Conservation (phyloP, 2,888 invertebrate genomes). For the Ctenicera cuprea region DNA sequence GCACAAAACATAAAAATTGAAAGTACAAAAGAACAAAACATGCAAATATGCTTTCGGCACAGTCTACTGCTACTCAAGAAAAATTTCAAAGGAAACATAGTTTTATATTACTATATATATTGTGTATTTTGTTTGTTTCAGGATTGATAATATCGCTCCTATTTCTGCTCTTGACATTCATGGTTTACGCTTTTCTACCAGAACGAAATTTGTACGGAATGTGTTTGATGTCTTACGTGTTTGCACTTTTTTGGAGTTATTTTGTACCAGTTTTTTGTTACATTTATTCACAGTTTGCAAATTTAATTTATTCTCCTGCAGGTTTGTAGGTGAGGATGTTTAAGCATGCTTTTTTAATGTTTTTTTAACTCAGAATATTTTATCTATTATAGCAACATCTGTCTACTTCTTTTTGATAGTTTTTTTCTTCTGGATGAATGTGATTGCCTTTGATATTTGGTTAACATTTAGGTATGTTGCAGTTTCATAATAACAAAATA, state of each 20-base stretch:
- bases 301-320: not conserved
- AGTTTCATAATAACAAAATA: too few relatives aligned
- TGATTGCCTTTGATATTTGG: conserved; percentile 1
- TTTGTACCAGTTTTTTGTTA: conserved; percentile 71
- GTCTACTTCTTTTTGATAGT: not conserved
- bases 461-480: conserved; percentile 58
- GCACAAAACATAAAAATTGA: too few relatives aligned
- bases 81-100: too few relatives aligned
- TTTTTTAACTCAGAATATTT: too few relatives aligned
- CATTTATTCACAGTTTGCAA: not conserved
- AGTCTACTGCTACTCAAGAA: too few relatives aligned
- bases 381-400: not conserved
- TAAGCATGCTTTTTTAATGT: conserved; percentile 82
- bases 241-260: conserved; percentile 79
- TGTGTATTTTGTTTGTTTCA: conserved; percentile 65
- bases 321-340: conserved; percentile 65
- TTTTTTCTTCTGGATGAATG: conserved; percentile 6
- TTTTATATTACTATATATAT: too few relatives aligned
- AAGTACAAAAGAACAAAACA: too few relatives aligned
- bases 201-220: conserved; percentile 85
- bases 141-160: conserved; percentile 84
- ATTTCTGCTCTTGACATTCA: conserved; percentile 82
- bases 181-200: conserved; percentile 83
- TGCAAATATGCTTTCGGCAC: too few relatives aligned
- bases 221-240: conserved; percentile 84